These are phyloP conservation scores for Leucophenga varia DNA, from an alignment of 1,140 invertebrate species.

Conservation along the genomic window DNA sequence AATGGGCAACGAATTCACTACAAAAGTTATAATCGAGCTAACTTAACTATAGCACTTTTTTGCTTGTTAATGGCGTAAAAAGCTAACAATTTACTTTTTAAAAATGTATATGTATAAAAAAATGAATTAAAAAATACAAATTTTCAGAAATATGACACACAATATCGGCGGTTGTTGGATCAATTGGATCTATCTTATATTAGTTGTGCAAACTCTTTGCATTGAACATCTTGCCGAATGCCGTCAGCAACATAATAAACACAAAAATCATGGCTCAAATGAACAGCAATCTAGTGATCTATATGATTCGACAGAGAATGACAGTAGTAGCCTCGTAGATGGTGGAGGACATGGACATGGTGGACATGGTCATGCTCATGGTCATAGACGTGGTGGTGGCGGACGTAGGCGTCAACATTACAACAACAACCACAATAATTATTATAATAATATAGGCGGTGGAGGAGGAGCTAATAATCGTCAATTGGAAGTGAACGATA, in stretches of 20 bases:
- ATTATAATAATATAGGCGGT: too few species aligned
- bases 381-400: constrained; percentile 21
- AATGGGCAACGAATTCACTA: too few species aligned
- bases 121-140: too few species aligned
- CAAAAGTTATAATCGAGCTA: too few species aligned
- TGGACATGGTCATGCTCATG: constrained; percentile 5
- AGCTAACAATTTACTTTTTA: too few species aligned
- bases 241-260: constrained; percentile 25
- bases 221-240: constrained; percentile 34
- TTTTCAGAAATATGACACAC: constrained; percentile 36
- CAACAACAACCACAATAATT: constrained; percentile 17
- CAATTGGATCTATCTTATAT: constrained; percentile 49
- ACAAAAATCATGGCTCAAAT: constrained; percentile 23
- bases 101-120: too few species aligned
- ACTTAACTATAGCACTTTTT: too few species aligned
- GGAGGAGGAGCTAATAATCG: too few species aligned
- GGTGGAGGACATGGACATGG: constrained; percentile 2
- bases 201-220: constrained; percentile 40
- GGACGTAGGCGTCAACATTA: constrained; percentile 9
- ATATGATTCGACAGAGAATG: constrained; percentile 24
- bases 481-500: constrained; percentile 58
- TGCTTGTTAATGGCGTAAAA: too few species aligned
- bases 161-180: constrained; percentile 32
- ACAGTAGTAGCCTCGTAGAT: constrained; percentile 13
- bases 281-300: constrained; percentile 30